Percentiles rank a stretch among this genome's conserved stretches.
phyloP scores from a whole-genome alignment of 2,113 vertebrate genomes.

The Apeltes quadracus region DNA sequence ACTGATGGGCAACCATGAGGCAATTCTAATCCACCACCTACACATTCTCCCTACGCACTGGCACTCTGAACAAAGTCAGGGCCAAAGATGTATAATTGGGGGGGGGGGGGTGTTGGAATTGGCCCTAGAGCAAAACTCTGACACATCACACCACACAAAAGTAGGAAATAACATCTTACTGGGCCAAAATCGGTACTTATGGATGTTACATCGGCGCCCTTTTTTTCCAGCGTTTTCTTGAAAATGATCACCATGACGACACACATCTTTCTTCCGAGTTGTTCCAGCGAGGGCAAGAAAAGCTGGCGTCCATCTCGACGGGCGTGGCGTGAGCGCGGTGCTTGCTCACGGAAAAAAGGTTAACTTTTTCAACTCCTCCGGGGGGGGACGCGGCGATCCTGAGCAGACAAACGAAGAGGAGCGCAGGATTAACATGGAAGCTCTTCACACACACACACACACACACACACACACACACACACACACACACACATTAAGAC shows the following conservation, averaged over 20 bases:
- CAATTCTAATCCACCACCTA: not conserved
- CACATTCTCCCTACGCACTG: not conserved
- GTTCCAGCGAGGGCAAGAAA: constrained; percentile 61
- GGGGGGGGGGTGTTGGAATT: too few species aligned
- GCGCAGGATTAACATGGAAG: too few species aligned
- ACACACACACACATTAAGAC: not conserved
- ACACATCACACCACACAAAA: constrained; percentile 26
- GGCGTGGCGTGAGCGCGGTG: constrained; percentile 51
- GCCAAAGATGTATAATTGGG: too few species aligned
- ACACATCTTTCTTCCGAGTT: constrained; percentile 71
- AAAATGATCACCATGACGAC: constrained; percentile 91
- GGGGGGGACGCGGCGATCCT: constrained; percentile 77
- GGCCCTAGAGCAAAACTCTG: constrained; percentile 6
- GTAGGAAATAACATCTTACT: constrained; percentile 77
- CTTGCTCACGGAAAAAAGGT: constrained; percentile 50
- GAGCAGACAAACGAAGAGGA: constrained; percentile 58
- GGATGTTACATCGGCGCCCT: constrained; percentile 82
- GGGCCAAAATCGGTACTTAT: constrained; percentile 77
- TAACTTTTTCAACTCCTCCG: constrained; percentile 47
- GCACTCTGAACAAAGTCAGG: not conserved
- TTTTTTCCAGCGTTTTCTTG: constrained; percentile 88
- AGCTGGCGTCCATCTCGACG: constrained; percentile 62
- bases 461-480: not conserved
- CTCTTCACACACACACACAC: not conserved
- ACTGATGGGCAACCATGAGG: not conserved